Evolutionary conservation across 2,888 invertebrate genomes (phyloP).

Genomic region (Drosophila hamatofila): DNA sequence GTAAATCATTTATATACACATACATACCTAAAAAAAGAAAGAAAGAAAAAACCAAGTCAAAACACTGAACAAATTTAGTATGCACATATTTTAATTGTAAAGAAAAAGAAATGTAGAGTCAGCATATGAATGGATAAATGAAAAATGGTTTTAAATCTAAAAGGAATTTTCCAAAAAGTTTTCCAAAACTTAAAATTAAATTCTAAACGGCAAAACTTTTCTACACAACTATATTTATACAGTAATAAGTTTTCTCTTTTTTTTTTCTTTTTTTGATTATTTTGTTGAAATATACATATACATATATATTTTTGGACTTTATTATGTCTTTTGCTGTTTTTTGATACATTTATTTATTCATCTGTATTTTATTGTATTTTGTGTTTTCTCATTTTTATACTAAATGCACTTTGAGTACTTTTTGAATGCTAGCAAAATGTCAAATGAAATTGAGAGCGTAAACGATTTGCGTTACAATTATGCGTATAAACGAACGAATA

Average conservation of each 20-base stretch:
- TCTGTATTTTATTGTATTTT: constrained; percentile 7
- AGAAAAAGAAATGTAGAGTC: constrained; percentile 26
- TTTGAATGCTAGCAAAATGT: constrained; percentile 75
- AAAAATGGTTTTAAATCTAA: constrained; percentile 11
- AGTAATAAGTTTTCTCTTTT: constrained; percentile 1
- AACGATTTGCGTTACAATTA: constrained; percentile 72
- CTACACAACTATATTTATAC: constrained; percentile 39
- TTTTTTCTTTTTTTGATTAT: constrained; percentile 5
- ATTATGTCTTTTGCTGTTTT: constrained; percentile 33
- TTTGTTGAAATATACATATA: constrained; percentile 33
- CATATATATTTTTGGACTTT: constrained; percentile 12
- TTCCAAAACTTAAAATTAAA: constrained; percentile 18
- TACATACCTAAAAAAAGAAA: constrained; percentile 12
- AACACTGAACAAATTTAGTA: constrained; percentile 56
- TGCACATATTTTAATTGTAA: constrained; percentile 58
- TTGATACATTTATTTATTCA: constrained; percentile 29
- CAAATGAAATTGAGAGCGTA: constrained; percentile 70
- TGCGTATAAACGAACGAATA: constrained; percentile 69
- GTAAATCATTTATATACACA: constrained; percentile 50
- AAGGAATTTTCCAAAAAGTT: constrained; percentile 27
- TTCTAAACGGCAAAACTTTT: constrained; percentile 35
- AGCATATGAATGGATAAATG: constrained; percentile 16
- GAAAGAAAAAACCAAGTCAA: constrained; percentile 5
- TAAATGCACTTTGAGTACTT: constrained; percentile 57
- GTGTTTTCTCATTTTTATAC: constrained; percentile 24